A percentile compares a stretch with the other conserved stretches of the same genome.
These are phyloP conservation scores for Nymphalis polychloros DNA, from an alignment of 2,888 invertebrate genomes.

Conservation along the genomic window DNA sequence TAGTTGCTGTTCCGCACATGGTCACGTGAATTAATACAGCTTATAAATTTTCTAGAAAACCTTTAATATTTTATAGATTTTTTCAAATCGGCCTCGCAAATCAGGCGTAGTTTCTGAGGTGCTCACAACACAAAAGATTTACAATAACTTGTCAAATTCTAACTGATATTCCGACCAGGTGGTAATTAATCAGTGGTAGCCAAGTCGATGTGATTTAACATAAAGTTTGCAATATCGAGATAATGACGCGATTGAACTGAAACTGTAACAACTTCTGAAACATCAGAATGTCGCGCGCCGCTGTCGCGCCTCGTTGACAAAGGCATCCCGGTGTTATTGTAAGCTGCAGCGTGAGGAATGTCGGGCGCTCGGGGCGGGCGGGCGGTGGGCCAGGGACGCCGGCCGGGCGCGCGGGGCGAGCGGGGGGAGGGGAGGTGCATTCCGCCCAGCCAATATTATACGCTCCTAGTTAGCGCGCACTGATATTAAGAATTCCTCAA, in stretches of 20 bases:
- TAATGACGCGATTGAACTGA: background rate
- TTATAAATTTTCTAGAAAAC: too few relatives aligned
- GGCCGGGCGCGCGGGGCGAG: conserved; percentile 26
- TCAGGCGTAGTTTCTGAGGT: too few relatives aligned
- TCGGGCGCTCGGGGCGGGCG: conserved; percentile 8
- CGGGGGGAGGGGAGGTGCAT: conserved; percentile 40
- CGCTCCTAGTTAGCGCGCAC: conserved; percentile 79
- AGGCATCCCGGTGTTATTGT: conserved; percentile 35
- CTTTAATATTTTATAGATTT: too few relatives aligned
- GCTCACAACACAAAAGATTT: too few relatives aligned
- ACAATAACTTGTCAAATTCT: too few relatives aligned
- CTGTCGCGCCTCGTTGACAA: conserved; percentile 25
- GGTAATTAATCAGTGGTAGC: too few relatives aligned
- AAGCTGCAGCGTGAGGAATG: conserved; percentile 37
- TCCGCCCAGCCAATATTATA: conserved; percentile 73
- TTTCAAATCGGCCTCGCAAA: too few relatives aligned
- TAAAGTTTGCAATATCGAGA: background rate
- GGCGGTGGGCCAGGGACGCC: conserved; percentile 52
- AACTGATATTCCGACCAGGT: too few relatives aligned
- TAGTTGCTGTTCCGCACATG: too few relatives aligned
- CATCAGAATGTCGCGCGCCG: conserved; percentile 6
- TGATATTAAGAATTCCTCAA: conserved; percentile 80
- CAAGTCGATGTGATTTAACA: background rate
- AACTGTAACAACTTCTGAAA: conserved; percentile 3
- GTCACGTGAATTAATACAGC: too few relatives aligned